phyloP scores from a whole-genome alignment of 2,113 vertebrate genomes.

The Mirza zaza region DNA sequence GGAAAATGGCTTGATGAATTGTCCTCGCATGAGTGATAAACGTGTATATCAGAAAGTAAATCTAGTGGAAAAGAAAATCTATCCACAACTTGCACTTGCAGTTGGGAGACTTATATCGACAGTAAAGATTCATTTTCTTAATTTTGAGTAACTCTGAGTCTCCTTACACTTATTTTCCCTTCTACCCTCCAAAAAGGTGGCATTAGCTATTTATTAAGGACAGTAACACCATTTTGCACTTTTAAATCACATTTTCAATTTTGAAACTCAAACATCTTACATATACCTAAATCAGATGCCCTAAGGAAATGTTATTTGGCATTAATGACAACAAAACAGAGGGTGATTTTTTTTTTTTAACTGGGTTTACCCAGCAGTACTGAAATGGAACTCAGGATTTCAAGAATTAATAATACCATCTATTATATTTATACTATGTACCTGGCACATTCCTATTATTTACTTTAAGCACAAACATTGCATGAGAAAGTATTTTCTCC shows the following conservation, averaged over 20 bases:
- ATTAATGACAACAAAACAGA: neutral
- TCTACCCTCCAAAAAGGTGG: neutral
- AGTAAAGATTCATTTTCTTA: conserved; percentile 79
- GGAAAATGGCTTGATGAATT: conserved; percentile 84
- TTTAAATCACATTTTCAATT: conserved; percentile 20
- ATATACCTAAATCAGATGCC: neutral
- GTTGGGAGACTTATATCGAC: conserved; percentile 66
- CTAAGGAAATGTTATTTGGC: neutral
- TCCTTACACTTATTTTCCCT: conserved; percentile 25
- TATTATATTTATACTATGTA: neutral
- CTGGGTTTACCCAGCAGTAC: neutral
- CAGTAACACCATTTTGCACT: neutral
- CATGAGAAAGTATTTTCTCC: neutral
- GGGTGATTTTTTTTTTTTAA: neutral
- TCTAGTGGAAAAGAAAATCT: conserved; percentile 88
- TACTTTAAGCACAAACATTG: neutral
- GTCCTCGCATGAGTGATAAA: conserved; percentile 88
- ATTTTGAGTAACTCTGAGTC: conserved; percentile 67
- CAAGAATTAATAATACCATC: neutral
- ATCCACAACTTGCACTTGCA: conserved; percentile 82
- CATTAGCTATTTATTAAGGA: neutral
- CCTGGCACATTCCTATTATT: neutral
- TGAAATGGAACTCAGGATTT: neutral
- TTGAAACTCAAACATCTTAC: conserved; percentile 39
- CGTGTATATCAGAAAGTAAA: conserved; percentile 90